Conservation (phyloP, 2,888 invertebrate species). For the Sthenelais limicola region DNA sequence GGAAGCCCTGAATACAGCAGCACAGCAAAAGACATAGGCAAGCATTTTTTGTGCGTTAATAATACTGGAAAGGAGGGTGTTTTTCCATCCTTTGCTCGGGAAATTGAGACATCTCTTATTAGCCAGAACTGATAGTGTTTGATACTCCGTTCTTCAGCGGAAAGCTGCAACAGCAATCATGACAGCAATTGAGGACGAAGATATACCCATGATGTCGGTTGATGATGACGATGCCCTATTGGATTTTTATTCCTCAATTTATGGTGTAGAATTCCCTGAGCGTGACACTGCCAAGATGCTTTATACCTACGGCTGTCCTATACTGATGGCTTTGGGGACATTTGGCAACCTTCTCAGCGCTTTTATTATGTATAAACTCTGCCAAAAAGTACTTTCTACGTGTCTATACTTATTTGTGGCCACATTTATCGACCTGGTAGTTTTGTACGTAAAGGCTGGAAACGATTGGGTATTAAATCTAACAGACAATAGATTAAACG, state of each 20-base stretch:
- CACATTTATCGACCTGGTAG: slow-evolving; percentile 60
- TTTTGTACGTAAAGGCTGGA: slow-evolving; percentile 66
- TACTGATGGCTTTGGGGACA: slow-evolving; percentile 62
- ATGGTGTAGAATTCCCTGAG: slow-evolving; percentile 32
- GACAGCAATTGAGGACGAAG: slow-evolving; percentile 5
- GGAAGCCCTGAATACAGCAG: too few relatives aligned
- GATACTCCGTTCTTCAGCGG: too few relatives aligned
- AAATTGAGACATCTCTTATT: too few relatives aligned
- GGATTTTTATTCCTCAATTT: slow-evolving; percentile 10
- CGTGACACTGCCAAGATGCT: slow-evolving; percentile 41
- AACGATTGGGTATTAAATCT: slow-evolving; percentile 59
- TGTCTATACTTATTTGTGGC: slow-evolving; percentile 65
- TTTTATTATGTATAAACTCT: slow-evolving; percentile 57
- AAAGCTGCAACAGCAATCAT: too few relatives aligned
- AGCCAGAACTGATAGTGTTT: too few relatives aligned
- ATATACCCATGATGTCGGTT: not conserved
- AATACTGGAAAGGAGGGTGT: too few relatives aligned
- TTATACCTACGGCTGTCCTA: slow-evolving; percentile 57
- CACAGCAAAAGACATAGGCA: too few relatives aligned
- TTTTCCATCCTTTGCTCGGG: too few relatives aligned
- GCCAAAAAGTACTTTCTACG: slow-evolving; percentile 65
- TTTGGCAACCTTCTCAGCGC: slow-evolving; percentile 58
- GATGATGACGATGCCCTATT: slow-evolving; percentile 21
- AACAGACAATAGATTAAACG: slow-evolving; percentile 1
- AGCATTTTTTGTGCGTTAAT: too few relatives aligned